A percentile compares a stretch with the other conserved stretches of the same genome.
Conservation (phyloP, 2,113 vertebrate genomes). For the Carlito syrichta region DNA sequence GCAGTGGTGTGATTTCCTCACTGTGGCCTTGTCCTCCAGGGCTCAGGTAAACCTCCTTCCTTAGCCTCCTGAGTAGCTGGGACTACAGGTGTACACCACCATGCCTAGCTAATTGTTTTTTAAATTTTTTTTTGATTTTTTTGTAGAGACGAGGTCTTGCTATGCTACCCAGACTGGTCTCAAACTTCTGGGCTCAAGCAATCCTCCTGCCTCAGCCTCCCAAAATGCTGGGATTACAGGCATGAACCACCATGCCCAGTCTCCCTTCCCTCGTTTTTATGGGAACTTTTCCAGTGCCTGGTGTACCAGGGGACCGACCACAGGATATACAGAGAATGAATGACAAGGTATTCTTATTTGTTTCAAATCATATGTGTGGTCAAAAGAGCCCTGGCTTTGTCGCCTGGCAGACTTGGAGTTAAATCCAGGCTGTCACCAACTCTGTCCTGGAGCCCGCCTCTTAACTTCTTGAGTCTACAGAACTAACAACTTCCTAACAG, state of each 20-base stretch:
- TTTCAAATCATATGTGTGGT: background rate
- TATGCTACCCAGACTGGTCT: background rate
- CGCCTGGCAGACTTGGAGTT: accelerated
- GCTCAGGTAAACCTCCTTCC: background rate
- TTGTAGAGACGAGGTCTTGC: background rate
- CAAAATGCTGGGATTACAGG: background rate
- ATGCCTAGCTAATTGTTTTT: background rate
- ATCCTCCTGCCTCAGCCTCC: background rate
- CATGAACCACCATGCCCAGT: background rate
- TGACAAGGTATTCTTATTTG: background rate
- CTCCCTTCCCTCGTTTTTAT: background rate
- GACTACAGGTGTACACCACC: background rate
- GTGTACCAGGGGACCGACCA: background rate
- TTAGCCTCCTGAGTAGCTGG: background rate
- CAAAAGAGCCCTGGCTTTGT: background rate
- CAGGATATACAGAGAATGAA: background rate
- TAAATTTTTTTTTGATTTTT: background rate
- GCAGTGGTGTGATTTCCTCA: background rate
- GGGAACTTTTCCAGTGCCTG: background rate
- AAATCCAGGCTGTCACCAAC: no score
- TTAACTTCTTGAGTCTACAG: background rate
- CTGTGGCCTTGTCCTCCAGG: background rate
- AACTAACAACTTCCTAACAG: background rate
- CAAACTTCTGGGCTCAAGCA: background rate
- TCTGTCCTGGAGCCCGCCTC: background rate